These are phyloP conservation scores for Lomographa bimaculata DNA, from an alignment of 2,888 invertebrate genomes.

Conservation along the genomic window DNA sequence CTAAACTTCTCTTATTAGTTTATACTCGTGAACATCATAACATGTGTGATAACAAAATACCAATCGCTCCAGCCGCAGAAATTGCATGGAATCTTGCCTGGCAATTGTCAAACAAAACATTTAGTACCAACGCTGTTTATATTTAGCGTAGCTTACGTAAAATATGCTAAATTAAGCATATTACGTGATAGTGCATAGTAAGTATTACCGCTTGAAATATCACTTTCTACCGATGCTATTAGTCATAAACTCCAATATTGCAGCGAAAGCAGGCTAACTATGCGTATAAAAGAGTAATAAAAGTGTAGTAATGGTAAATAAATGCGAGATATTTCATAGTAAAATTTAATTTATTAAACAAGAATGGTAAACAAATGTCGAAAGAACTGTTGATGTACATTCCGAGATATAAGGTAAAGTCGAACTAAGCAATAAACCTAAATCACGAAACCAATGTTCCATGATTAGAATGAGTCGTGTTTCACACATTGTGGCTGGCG, in stretches of 20 bases:
- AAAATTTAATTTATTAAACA: slow-evolving; percentile 5
- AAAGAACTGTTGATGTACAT: slow-evolving; percentile 1
- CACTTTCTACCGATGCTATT: slow-evolving; percentile 44
- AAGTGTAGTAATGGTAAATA: slow-evolving; percentile 39
- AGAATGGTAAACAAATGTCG: slow-evolving; percentile 1
- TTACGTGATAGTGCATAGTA: slow-evolving; percentile 18
- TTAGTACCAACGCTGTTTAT: slow-evolving; percentile 3
- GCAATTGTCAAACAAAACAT: slow-evolving; percentile 4
- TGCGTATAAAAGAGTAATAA: slow-evolving; percentile 40
- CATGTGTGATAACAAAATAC: too few relatives aligned
- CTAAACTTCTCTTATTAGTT: too few relatives aligned
- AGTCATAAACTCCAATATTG: slow-evolving; percentile 35
- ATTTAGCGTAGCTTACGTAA: slow-evolving; percentile 11
- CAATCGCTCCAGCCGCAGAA: too few relatives aligned
- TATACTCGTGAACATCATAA: too few relatives aligned
- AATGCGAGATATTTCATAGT: slow-evolving; percentile 9
- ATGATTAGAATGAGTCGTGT: slow-evolving; percentile 21
- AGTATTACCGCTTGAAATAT: slow-evolving; percentile 32
- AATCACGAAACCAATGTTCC: slow-evolving; percentile 29
- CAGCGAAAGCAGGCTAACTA: slow-evolving; percentile 40
- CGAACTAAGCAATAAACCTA: slow-evolving; percentile 18
- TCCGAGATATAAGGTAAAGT: slow-evolving; percentile 7
- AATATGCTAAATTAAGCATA: slow-evolving; percentile 12
- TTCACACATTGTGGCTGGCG: slow-evolving; percentile 24
- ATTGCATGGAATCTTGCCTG: background rate